Conservation (phyloP, 2,888 invertebrate genomes). For the Drosophila austrosaltans region DNA sequence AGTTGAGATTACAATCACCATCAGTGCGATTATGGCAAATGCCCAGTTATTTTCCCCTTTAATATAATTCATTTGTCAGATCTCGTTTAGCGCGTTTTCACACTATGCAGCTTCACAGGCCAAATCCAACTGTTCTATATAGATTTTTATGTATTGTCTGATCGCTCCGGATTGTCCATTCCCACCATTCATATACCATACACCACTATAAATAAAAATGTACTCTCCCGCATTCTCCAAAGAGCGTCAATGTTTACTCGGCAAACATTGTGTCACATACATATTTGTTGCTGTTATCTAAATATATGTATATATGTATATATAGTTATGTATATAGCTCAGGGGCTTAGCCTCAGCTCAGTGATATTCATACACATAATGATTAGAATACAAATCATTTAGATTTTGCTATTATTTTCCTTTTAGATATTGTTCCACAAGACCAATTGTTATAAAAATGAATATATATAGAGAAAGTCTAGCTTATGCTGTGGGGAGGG, state of each 20-base stretch:
- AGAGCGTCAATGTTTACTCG: slow-evolving; percentile 8
- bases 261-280: slow-evolving; percentile 11
- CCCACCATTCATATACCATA: background rate
- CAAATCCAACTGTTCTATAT: slow-evolving; percentile 56
- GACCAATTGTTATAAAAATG: too few relatives aligned
- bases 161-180: background rate
- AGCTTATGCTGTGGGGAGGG: too few relatives aligned
- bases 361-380: too few relatives aligned
- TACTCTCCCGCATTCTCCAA: slow-evolving; percentile 15
- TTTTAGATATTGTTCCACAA: too few relatives aligned
- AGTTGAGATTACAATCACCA: slow-evolving; percentile 29
- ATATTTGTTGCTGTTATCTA: slow-evolving; percentile 6
- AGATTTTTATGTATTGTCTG: slow-evolving; percentile 1
- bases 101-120: slow-evolving; percentile 52
- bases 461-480: too few relatives aligned
- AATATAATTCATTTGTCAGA: slow-evolving; percentile 40
- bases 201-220: background rate
- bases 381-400: too few relatives aligned
- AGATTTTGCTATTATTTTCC: too few relatives aligned
- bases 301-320: slow-evolving; percentile 21
- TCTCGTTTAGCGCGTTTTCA: slow-evolving; percentile 16
- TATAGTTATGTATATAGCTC: slow-evolving; percentile 14
- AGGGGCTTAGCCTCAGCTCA: too few relatives aligned
- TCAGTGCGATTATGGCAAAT: slow-evolving; percentile 17
- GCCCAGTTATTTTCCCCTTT: slow-evolving; percentile 2